Evolutionary conservation across 92 coral and sea anemone species (phyloP).

Genomic region (Palythoa caribaeorum): DNA sequence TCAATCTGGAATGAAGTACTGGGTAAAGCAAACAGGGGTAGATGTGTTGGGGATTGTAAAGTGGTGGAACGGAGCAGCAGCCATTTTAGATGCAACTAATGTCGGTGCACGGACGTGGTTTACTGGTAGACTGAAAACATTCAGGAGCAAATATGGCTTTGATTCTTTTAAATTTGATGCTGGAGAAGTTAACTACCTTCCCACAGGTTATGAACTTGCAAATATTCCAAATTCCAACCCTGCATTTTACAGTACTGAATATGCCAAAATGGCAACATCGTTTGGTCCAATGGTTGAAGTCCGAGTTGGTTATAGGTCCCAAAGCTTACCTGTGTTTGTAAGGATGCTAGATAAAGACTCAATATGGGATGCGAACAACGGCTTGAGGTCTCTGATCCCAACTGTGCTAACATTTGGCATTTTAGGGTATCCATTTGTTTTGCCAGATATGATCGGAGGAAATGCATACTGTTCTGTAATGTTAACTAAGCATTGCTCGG

Average conservation of each 20-base stretch:
- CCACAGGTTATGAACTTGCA: slow-evolving; percentile 65
- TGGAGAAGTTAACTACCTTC: slow-evolving; percentile 80
- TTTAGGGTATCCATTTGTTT: slow-evolving; percentile 87
- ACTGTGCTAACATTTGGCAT: slow-evolving; percentile 83
- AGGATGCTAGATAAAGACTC: slow-evolving; percentile 82
- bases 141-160: slow-evolving; percentile 61
- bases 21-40: slow-evolving; percentile 77
- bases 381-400: slow-evolving; percentile 85
- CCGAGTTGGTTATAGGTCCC: slow-evolving; percentile 83
- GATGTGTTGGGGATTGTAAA: slow-evolving; percentile 72
- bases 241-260: slow-evolving; percentile 67
- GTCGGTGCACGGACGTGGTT: slow-evolving; percentile 63
- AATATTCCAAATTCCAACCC: slow-evolving; percentile 65
- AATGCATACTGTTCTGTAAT: slow-evolving; percentile 54
- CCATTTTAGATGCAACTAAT: slow-evolving; percentile 73
- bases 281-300: slow-evolving; percentile 79
- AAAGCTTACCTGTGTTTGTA: slow-evolving; percentile 70
- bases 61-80: slow-evolving; percentile 89
- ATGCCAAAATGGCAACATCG: slow-evolving; percentile 74
- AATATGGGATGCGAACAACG: slow-evolving; percentile 73
- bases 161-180: slow-evolving; percentile 92
- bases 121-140: slow-evolving; percentile 65
- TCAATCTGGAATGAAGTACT: slow-evolving; percentile 68
- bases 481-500: neutral
- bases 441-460: slow-evolving; percentile 89